A percentile compares a stretch with the other conserved stretches of the same genome.
Evolutionary conservation across 2,888 invertebrate genomes (phyloP).

Genomic region (Caenorhabditis doughertyi): DNA sequence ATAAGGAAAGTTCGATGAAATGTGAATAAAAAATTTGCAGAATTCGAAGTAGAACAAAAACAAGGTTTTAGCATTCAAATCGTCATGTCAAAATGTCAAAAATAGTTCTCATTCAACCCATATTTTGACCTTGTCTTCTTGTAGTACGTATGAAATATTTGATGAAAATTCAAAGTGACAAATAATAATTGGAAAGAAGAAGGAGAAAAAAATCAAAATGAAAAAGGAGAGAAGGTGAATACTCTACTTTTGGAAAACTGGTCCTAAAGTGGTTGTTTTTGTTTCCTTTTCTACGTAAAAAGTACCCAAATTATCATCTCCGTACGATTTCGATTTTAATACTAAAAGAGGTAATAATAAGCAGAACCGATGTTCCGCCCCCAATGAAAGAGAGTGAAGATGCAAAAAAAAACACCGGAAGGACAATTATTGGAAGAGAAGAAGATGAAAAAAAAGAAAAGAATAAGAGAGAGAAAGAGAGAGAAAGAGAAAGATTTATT

Average conservation of each 20-base stretch:
- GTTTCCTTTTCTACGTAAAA: constrained; percentile 16
- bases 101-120: not conserved
- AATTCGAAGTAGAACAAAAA: not conserved
- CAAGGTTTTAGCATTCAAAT: not conserved
- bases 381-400: constrained; percentile 1
- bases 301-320: not conserved
- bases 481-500: constrained; percentile 38
- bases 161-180: constrained; percentile 47
- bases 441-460: constrained; percentile 14
- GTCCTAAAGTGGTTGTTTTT: constrained; percentile 37
- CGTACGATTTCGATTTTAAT: constrained; percentile 5
- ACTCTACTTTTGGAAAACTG: constrained; percentile 27
- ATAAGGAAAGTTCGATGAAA: not conserved
- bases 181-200: constrained; percentile 9
- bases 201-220: constrained; percentile 6
- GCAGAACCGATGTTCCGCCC: constrained; percentile 30
- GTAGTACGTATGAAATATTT: constrained; percentile 10
- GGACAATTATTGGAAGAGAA: constrained; percentile 42
- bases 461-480: constrained; percentile 14
- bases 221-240: constrained; percentile 3
- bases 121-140: constrained; percentile 1
- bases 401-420: constrained; percentile 27
- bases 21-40: not conserved
- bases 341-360: constrained; percentile 3
- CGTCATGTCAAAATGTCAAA: not conserved